Evolutionary conservation across 2,888 invertebrate genomes (phyloP), one percentile per base, ranked within the genome.

Genomic region (Epirrhoe alternata): DNA sequence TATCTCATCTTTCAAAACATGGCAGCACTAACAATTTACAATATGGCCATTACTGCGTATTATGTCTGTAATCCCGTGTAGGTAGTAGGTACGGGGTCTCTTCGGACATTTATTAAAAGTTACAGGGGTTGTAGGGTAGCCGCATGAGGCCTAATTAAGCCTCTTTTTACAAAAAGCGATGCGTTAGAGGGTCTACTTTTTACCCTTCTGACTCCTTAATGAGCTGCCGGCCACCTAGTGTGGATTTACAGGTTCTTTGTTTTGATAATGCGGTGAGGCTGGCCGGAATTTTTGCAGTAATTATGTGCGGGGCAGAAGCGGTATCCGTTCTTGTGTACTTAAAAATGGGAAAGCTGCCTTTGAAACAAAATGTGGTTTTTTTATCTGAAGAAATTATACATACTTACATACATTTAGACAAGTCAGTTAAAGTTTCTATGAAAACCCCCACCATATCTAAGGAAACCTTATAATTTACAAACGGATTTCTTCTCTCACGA

Each of bases 51-150:
- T 71, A 74, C 70, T 59, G 50, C 71, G 71, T 66, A 74, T 73
- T 74, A 74, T 64, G 61, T 52, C 54, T 35, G 69, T 75, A 73
- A 75, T 72, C 73, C 79, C 66, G 72, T 68, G 68, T 68, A 75
- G 57, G 56, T 76, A 74, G 62, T 77, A 77, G 75, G 63, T 74
- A 76, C 80, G 81, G 83, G 80, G 84, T 78, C 87, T 89, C 84
- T 83, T 87, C 88, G 90, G 88, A 86, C 92, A 90, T 92, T 92
- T 92, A 93, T 92, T 93, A 92, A 93, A 93, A 93, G 93, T 93
- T 93, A 92, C 92, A 90, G 91, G 90, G 92, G 88, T 86, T 68
- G 66, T 60, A 88, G 90, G 91, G 89, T 80, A 88, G 92, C 92
- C 93, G 86, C 92, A 92, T 86, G 91, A 91, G 88, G 86, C 90